phyloP scores from a whole-genome alignment of 2,113 vertebrate genomes.

The Charadrius vociferus region DNA sequence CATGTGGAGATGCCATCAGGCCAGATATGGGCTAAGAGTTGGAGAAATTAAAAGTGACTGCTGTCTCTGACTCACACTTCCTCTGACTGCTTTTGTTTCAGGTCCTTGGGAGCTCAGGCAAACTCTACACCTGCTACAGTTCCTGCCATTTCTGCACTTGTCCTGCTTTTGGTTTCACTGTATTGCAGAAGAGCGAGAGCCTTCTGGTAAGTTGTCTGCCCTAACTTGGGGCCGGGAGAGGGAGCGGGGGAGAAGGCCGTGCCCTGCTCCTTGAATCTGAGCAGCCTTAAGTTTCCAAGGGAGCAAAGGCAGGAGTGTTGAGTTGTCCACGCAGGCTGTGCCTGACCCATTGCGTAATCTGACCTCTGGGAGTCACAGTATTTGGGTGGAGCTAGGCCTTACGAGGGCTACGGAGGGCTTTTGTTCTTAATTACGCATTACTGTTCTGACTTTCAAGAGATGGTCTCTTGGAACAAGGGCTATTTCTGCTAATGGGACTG shows the following conservation, averaged over 20 bases:
- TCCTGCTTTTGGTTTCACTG: slow-evolving; percentile 87
- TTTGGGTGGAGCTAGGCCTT: background rate
- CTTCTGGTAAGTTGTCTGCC: slow-evolving; percentile 80
- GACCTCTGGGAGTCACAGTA: background rate
- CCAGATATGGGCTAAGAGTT: background rate
- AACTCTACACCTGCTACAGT: slow-evolving; percentile 85
- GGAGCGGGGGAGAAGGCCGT: background rate
- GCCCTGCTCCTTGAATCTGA: background rate
- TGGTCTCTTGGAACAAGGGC: background rate
- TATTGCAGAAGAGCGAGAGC: slow-evolving; percentile 84
- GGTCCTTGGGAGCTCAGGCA: slow-evolving; percentile 89
- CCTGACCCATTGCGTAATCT: background rate
- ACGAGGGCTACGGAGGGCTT: background rate
- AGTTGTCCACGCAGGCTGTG: background rate
- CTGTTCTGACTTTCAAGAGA: background rate
- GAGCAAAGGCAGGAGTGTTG: background rate
- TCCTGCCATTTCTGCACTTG: slow-evolving; percentile 94
- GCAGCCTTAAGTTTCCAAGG: background rate
- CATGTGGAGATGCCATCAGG: background rate
- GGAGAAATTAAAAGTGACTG: background rate
- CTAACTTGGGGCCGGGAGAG: background rate
- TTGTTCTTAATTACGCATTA: background rate
- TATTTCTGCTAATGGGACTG: background rate
- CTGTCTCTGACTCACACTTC: background rate
- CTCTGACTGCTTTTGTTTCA: slow-evolving; percentile 27